These are phyloP conservation scores for Hesperophylax magnus DNA, from an alignment of 1,140 invertebrate species.

Conservation along the genomic window DNA sequence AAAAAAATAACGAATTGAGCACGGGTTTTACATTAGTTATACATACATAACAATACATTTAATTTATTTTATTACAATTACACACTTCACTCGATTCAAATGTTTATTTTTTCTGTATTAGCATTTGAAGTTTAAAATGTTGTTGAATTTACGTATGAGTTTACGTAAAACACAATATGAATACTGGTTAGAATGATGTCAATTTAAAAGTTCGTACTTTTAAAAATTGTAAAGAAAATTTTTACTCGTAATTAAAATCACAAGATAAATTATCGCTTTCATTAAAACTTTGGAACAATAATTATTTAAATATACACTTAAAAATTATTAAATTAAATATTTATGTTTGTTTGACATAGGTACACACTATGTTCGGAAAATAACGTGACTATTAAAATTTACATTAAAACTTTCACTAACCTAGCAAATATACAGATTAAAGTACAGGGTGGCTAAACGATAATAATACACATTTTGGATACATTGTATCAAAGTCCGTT, in stretches of 20 bases:
- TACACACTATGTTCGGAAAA: constrained; percentile 38
- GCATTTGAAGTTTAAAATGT: too few relatives aligned
- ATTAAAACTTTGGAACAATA: constrained; percentile 57
- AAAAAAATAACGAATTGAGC: constrained; percentile 36
- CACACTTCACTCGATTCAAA: constrained; percentile 10
- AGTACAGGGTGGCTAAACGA: constrained; percentile 40
- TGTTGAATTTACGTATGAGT: too few relatives aligned
- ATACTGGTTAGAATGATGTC: background rate
- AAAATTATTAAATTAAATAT: constrained; percentile 42
- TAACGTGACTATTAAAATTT: constrained; percentile 42
- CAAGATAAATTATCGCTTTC: constrained; percentile 44
- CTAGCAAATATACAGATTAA: constrained; percentile 47
- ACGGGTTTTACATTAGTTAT: constrained; percentile 12
- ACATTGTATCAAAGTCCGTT: constrained; percentile 37
- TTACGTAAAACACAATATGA: background rate
- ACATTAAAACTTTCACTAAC: constrained; percentile 48
- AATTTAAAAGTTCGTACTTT: constrained; percentile 1
- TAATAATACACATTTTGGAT: constrained; percentile 41
- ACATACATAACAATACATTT: constrained; percentile 31
- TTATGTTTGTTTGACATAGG: constrained; percentile 40
- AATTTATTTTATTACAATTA: constrained; percentile 22
- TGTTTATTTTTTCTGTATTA: too few relatives aligned
- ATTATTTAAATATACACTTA: constrained; percentile 54
- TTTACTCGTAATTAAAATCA: constrained; percentile 21
- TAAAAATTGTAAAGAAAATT: constrained; percentile 21